A percentile compares a stretch with the other conserved stretches of the same genome.
phyloP scores from a whole-genome alignment of 37 sponge, comb jelly and placozoan species.

The Agelas oroides region DNA sequence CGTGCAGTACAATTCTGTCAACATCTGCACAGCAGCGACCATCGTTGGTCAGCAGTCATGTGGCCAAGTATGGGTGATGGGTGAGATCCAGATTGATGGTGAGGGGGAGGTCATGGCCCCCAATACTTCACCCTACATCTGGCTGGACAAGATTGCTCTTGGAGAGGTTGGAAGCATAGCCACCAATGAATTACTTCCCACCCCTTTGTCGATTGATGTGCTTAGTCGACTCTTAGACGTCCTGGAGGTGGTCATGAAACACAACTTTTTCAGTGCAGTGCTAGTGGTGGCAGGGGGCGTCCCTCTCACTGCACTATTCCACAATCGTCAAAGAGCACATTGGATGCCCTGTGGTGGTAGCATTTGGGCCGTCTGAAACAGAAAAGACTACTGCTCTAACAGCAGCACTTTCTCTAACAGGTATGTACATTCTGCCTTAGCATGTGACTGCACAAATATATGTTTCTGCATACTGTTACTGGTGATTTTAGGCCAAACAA shows the following conservation, averaged over 20 bases:
- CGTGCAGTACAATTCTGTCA: not conserved
- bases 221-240: not conserved
- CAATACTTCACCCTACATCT: not conserved
- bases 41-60: slow-evolving; percentile 11
- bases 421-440: not conserved
- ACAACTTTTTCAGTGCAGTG: slow-evolving; percentile 12
- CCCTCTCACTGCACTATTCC: not conserved
- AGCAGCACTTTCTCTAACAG: not conserved
- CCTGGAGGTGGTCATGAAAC: not conserved
- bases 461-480: no score
- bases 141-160: not conserved
- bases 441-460: no score
- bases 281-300: not conserved
- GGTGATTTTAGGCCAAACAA: no score
- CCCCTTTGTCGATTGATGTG: not conserved
- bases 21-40: slow-evolving; percentile 9
- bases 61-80: slow-evolving; percentile 20
- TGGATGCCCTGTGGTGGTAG: slow-evolving; percentile 16
- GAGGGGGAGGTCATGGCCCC: not conserved
- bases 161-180: not conserved
- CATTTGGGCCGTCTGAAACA: slow-evolving; percentile 15
- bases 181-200: not conserved
- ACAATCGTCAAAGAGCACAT: not conserved
- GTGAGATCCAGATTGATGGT: slow-evolving; percentile 4
- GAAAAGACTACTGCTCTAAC: slow-evolving; percentile 27